A percentile compares a stretch with the other conserved stretches of the same genome.
Conservation (phyloP, 2,113 vertebrate species). For the Shinisaurus crocodilurus region DNA sequence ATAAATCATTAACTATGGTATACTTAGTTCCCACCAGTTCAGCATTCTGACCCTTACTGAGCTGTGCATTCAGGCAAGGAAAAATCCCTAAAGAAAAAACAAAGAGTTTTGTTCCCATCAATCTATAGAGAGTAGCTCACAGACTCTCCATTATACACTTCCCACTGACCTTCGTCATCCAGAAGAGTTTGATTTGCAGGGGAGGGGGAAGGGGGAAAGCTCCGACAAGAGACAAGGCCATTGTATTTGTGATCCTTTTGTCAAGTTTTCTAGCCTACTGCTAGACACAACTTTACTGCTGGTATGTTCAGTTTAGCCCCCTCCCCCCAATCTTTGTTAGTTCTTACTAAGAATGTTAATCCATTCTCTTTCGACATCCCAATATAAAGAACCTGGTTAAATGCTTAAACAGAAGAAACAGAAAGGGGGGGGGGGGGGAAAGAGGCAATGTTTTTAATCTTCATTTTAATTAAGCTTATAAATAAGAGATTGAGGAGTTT, state of each 20-base stretch:
- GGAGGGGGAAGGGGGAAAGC: slow-evolving; percentile 44
- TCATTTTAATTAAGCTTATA: slow-evolving; percentile 73
- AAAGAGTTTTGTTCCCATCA: slow-evolving; percentile 61
- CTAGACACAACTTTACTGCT: slow-evolving; percentile 47
- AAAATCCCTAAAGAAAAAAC: slow-evolving; percentile 57
- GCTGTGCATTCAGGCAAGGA: slow-evolving; percentile 56
- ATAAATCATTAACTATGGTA: slow-evolving; percentile 62
- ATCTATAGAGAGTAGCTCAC: slow-evolving; percentile 52
- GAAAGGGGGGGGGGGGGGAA: not conserved
- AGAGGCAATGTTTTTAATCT: slow-evolving; percentile 60
- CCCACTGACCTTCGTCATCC: slow-evolving; percentile 60
- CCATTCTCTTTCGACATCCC: not conserved
- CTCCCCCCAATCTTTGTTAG: not conserved
- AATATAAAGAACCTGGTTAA: not conserved
- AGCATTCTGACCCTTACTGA: slow-evolving; percentile 52
- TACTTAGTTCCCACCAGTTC: slow-evolving; percentile 54
- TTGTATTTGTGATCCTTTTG: slow-evolving; percentile 45
- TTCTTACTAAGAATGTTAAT: slow-evolving; percentile 38
- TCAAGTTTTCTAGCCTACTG: slow-evolving; percentile 46
- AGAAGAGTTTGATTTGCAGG: slow-evolving; percentile 54
- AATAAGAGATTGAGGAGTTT: slow-evolving; percentile 67
- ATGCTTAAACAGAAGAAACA: not conserved
- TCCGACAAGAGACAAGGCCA: slow-evolving; percentile 59
- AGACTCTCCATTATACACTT: slow-evolving; percentile 68
- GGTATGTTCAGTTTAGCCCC: slow-evolving; percentile 27